phyloP scores from a whole-genome alignment of 2,888 invertebrate species.

The Leucania comma region DNA sequence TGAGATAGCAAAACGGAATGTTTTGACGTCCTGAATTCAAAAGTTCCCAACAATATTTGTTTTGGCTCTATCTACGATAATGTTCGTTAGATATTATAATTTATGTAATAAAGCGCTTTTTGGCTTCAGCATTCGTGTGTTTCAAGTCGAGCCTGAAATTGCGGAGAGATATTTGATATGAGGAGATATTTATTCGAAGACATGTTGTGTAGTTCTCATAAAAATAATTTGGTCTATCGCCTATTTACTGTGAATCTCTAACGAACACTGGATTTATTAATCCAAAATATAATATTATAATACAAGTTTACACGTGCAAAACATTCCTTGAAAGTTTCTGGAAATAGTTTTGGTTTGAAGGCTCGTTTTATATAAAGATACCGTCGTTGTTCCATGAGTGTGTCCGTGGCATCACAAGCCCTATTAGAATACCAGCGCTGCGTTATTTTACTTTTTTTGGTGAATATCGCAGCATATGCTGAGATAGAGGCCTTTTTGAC shows the following conservation, averaged over 20 bases:
- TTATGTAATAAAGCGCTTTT: conserved; percentile 56
- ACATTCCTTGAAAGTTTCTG: neutral
- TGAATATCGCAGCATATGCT: too few species aligned
- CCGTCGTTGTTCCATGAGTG: too few species aligned
- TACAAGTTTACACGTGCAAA: neutral
- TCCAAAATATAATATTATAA: neutral
- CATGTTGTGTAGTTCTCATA: conserved; percentile 25
- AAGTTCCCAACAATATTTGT: conserved; percentile 58
- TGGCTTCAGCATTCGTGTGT: conserved; percentile 22
- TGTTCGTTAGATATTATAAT: conserved; percentile 57
- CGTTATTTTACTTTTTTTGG: too few species aligned
- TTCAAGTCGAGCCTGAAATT: conserved; percentile 39
- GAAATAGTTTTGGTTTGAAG: neutral
- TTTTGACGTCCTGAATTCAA: conserved; percentile 47
- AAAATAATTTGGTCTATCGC: conserved; percentile 37
- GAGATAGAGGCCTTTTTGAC: too few species aligned
- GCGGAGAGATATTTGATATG: conserved; percentile 25
- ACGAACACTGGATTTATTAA: conserved; percentile 3
- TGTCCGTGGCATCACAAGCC: too few species aligned
- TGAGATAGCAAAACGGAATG: conserved; percentile 29
- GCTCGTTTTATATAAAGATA: neutral
- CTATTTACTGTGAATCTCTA: conserved; percentile 6
- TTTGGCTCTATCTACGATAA: conserved; percentile 49
- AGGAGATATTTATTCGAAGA: conserved; percentile 11
- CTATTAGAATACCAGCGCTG: too few species aligned